Base-by-base conservation (phyloP, 2,888 invertebrate genomes). In the Drosophila mayaguana region DNA sequence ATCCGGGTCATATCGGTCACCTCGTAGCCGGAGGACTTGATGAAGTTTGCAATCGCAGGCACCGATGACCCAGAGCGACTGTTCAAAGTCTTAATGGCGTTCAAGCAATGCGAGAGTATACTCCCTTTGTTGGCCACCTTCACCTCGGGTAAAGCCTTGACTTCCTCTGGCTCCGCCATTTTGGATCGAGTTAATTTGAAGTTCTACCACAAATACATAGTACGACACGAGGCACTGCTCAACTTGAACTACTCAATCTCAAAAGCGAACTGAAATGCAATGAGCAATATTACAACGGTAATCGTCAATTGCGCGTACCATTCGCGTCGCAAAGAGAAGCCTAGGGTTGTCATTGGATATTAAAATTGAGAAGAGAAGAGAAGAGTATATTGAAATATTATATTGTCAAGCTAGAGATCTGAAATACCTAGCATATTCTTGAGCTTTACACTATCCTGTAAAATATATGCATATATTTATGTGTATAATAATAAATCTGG, bases 31-130 rank as follows among this genome's bases (percentile, higher is more conserved):
- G 11, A 28, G 9, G 56, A 38, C 40, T 53, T 63, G 2, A 75
- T 45, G 22, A 40, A 63, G 32, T 69, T 77, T 0, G 63, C 16
- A 18, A 77, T 77, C 14, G 76, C 76, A 1, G 0, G 6, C 14
- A 61, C 60, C 1, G 76, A 77, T 3, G 75, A 77, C 12, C 76
- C 76, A 1, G 32, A 51, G 9, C 72, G 68, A 42, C 42, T 65
- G 14, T 36, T 50, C 5, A 77, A n/a, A 0, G 9, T 11, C 3
- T 6, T 9, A 38, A 76, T 60, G 14, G 75, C 62, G 5, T 2
- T 40, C 14, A 61, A 2, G 11, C 59, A 40, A 42, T 40, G 22
- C 7, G 11, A 11, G 1, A 61, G 3, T n/a, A 54, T 34, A n/a
- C n/a, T 14, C 11, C 16, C 25, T 20, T 61, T 61, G 7, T 20